phyloP scores from a whole-genome alignment of 2,888 invertebrate genomes.

The Trypoxylon attenuatum region DNA sequence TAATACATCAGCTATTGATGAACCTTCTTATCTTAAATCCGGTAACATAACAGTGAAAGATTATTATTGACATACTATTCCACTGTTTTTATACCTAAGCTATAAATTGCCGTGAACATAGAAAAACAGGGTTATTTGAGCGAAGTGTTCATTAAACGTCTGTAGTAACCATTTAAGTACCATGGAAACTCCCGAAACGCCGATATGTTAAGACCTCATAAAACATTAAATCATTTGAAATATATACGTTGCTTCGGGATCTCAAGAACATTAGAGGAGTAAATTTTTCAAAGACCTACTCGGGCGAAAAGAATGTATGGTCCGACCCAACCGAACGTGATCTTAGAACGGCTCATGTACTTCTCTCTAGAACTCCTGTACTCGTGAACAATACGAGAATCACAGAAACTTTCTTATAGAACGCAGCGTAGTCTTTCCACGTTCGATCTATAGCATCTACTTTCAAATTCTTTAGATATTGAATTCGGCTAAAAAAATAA shows the following conservation, averaged over 20 bases:
- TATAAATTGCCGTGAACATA: too few relatives aligned
- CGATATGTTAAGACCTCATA: constrained; percentile 28
- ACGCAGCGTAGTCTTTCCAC: too few relatives aligned
- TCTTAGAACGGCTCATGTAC: constrained; percentile 7
- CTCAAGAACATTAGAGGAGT: constrained; percentile 25
- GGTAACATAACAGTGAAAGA: too few relatives aligned
- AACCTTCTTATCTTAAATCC: too few relatives aligned
- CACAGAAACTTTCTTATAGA: neutral
- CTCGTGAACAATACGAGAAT: neutral
- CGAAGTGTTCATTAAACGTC: constrained; percentile 14
- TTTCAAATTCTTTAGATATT: too few relatives aligned
- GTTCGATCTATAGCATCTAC: too few relatives aligned
- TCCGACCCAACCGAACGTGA: constrained; percentile 30
- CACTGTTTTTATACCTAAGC: too few relatives aligned
- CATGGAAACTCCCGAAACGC: constrained; percentile 12
- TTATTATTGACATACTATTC: too few relatives aligned
- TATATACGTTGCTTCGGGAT: constrained; percentile 10
- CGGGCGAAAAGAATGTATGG: constrained; percentile 17
- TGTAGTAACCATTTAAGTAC: constrained; percentile 1
- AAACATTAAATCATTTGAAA: constrained; percentile 41
- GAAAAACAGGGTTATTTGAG: too few relatives aligned
- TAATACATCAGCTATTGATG: too few relatives aligned
- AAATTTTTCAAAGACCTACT: constrained; percentile 38
- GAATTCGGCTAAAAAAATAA: neutral
- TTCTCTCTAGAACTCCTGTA: neutral